Evolutionary conservation across 2,888 invertebrate species (phyloP).

Genomic region (Dasysyrphus albostriatus): DNA sequence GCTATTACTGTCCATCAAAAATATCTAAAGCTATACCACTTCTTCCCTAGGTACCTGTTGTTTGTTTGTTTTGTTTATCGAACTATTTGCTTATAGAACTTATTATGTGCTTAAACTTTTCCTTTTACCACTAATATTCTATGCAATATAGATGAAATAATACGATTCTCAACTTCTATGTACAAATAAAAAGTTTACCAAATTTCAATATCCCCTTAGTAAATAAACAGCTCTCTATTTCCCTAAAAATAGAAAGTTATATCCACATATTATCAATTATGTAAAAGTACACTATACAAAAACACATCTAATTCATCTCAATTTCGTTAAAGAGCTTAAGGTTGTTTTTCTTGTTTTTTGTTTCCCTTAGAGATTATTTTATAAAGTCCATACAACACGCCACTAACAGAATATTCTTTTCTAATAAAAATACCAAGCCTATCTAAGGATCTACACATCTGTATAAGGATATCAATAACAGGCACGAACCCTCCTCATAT

Average conservation of each 20-base stretch:
- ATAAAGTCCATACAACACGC: slow-evolving; percentile 17
- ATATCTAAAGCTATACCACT: no score
- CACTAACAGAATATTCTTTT: slow-evolving; percentile 47
- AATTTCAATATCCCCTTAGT: neutral
- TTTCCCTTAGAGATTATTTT: slow-evolving; percentile 23
- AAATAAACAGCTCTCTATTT: neutral
- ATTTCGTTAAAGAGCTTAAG: slow-evolving; percentile 49
- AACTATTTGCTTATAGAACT: no score
- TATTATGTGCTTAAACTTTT: no score
- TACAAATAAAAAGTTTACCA: no score
- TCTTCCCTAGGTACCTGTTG: no score
- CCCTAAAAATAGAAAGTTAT: slow-evolving; percentile 1
- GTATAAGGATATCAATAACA: slow-evolving; percentile 58
- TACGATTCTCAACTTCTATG: no score
- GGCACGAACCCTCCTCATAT: slow-evolving; percentile 33
- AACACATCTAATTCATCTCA: slow-evolving; percentile 47
- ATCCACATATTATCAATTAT: neutral
- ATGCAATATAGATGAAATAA: no score
- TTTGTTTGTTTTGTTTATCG: no score
- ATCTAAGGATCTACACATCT: slow-evolving; percentile 1
- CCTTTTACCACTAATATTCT: no score
- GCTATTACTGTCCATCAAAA: no score
- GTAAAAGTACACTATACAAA: no score
- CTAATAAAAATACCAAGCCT: slow-evolving; percentile 21
- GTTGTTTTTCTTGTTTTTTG: slow-evolving; percentile 8